These are phyloP conservation scores for Cyclopterus lumpus DNA, from an alignment of 2,797 vertebrate genomes.

Conservation along the genomic window DNA sequence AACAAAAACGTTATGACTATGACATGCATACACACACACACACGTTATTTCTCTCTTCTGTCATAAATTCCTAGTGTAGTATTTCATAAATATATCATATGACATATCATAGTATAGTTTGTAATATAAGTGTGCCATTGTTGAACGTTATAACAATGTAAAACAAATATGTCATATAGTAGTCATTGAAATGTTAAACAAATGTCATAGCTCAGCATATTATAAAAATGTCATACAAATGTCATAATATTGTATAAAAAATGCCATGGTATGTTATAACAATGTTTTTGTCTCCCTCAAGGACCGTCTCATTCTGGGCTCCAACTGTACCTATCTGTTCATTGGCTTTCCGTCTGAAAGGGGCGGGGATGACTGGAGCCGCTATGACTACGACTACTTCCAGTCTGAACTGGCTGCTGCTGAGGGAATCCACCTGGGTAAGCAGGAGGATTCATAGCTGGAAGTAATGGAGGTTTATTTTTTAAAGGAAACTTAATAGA, in stretches of 20 bases:
- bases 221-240: background rate
- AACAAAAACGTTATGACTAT: background rate
- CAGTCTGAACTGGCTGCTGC: constrained; percentile 90
- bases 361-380: constrained; percentile 84
- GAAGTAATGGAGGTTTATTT: background rate
- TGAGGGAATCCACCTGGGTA: constrained; percentile 86
- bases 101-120: background rate
- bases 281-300: constrained; percentile 44
- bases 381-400: constrained; percentile 92
- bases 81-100: background rate
- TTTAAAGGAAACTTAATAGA: background rate
- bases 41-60: background rate
- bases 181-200: background rate
- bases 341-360: constrained; percentile 88
- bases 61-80: background rate
- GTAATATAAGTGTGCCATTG: background rate
- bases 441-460: background rate
- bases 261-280: background rate
- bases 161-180: background rate
- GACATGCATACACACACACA: background rate
- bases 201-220: background rate
- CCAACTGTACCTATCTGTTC: constrained; percentile 89
- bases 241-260: background rate
- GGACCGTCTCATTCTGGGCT: constrained; percentile 90
- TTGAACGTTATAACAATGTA: background rate